A percentile compares a stretch with the other conserved stretches of the same genome.
Evolutionary conservation across 64 coral and sea anemone genomes (phyloP).

Genomic region (Hydrozoanthus tunicans): DNA sequence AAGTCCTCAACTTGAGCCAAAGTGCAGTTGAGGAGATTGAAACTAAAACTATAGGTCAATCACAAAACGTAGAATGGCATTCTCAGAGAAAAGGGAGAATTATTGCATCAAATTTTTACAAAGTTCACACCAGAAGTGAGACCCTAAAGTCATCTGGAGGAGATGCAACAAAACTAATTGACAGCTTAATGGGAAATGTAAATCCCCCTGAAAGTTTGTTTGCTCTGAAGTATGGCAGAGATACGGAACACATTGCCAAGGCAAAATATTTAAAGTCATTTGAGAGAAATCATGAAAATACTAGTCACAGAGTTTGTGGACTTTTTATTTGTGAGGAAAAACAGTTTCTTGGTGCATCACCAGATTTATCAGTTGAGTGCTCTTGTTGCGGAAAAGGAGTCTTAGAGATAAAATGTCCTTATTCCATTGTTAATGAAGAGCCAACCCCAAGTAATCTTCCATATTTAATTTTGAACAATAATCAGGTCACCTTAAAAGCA

Average conservation of each 20-base stretch:
- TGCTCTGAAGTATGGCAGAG: constrained; percentile 67
- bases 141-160: neutral
- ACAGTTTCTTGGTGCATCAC: constrained; percentile 63
- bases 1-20: neutral
- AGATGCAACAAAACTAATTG: constrained; percentile 41
- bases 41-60: constrained; percentile 3
- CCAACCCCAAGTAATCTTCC: constrained; percentile 55
- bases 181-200: constrained; percentile 32
- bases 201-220: constrained; percentile 59
- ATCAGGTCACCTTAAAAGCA: neutral
- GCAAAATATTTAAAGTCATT: constrained; percentile 60
- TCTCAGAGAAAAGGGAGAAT: neutral
- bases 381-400: constrained; percentile 68
- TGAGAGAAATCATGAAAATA: constrained; percentile 48
- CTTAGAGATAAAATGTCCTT: constrained; percentile 51
- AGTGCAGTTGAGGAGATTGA: neutral
- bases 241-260: constrained; percentile 54
- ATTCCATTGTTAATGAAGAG: constrained; percentile 53
- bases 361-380: constrained; percentile 67
- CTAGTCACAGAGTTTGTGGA: constrained; percentile 57
- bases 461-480: constrained; percentile 52
- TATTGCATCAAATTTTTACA: constrained; percentile 30
- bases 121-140: constrained; percentile 39
- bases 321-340: constrained; percentile 65
- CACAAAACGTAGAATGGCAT: constrained; percentile 1